Evolutionary conservation across 2,113 vertebrate species (phyloP).

Genomic region (Chrysochloris asiatica): DNA sequence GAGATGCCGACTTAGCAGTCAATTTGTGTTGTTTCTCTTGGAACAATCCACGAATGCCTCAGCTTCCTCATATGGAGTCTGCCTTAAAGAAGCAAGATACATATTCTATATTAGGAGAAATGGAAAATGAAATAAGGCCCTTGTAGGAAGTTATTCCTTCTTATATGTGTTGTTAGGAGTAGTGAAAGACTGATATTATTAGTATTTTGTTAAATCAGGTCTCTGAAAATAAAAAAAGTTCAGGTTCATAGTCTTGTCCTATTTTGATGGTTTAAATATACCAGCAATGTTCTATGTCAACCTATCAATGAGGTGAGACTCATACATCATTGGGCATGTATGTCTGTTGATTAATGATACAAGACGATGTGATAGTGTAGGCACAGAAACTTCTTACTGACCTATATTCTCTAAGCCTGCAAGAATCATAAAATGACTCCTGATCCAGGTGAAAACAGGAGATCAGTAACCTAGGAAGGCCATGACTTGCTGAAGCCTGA

Average conservation of each 20-base stretch:
- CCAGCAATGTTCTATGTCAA: background rate
- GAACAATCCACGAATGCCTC: background rate
- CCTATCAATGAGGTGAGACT: background rate
- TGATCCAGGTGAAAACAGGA: background rate
- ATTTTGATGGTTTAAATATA: background rate
- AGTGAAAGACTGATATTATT: background rate
- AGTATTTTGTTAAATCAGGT: background rate
- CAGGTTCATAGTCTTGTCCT: background rate
- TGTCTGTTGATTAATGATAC: background rate
- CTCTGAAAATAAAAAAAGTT: background rate
- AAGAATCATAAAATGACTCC: background rate
- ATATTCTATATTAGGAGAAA: background rate
- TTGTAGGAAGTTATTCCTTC: background rate
- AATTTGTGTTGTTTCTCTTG: background rate
- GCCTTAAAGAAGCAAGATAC: background rate
- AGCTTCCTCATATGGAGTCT: background rate
- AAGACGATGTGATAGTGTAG: background rate
- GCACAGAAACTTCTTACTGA: background rate
- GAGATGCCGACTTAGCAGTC: background rate
- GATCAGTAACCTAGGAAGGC: fast-evolving
- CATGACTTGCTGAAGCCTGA: background rate
- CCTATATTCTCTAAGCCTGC: background rate
- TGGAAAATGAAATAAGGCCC: background rate
- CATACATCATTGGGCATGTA: too few species aligned
- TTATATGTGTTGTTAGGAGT: background rate